Conservation (phyloP, 23 tunicate species). For the Halocynthia aurantium region DNA sequence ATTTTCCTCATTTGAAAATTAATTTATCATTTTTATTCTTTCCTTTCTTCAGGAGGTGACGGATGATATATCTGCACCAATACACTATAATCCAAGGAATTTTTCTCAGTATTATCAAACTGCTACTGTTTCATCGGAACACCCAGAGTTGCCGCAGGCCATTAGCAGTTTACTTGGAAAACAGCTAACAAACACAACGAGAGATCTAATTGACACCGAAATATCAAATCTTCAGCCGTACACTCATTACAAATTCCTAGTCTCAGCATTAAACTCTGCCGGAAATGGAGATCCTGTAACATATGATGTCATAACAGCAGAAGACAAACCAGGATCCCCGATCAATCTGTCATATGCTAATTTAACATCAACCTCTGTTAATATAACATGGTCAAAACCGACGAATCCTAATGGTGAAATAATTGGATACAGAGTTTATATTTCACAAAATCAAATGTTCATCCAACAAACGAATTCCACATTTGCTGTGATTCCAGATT, state of each 20-base stretch:
- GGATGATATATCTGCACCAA: no score
- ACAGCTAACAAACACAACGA: no score
- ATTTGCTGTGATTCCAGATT: conserved; percentile 23
- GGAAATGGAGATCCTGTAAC: not conserved
- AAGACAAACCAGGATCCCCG: conserved; percentile 53
- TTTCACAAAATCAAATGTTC: not conserved
- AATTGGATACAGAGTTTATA: conserved; percentile 28
- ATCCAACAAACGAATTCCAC: not conserved
- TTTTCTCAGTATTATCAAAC: no score
- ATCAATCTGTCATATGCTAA: conserved; percentile 25
- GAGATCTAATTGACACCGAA: no score
- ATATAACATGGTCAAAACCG: conserved; percentile 50
- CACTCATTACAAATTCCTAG: conserved; percentile 5
- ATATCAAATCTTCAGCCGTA: conserved; percentile 2
- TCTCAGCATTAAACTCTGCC: conserved; percentile 1
- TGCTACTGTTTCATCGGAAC: no score
- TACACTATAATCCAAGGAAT: no score
- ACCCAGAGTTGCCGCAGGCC: no score
- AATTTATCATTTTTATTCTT: no score
- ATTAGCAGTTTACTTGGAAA: no score
- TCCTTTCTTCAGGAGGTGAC: no score
- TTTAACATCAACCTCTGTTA: conserved; percentile 52
- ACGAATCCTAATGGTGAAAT: conserved; percentile 41
- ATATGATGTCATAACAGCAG: conserved; percentile 4
- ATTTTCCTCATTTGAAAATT: no score